A percentile compares a stretch with the other conserved stretches of the same genome.
Conservation (phyloP, 2,797 vertebrate genomes). For the Gouania willdenowi region DNA sequence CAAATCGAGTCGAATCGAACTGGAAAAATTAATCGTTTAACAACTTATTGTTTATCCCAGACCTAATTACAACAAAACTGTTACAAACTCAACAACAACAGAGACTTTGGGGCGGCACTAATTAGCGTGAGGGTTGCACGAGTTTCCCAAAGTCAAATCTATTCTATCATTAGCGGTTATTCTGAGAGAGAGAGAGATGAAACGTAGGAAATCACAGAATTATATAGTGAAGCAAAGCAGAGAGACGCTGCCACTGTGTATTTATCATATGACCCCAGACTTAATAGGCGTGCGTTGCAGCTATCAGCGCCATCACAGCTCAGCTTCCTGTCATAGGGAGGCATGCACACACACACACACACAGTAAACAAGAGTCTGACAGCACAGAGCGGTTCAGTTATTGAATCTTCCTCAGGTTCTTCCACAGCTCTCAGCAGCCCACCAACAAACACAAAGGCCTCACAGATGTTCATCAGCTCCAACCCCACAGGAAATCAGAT, state of each 20-base stretch:
- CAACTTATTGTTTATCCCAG: too few relatives aligned
- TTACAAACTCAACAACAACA: too few relatives aligned
- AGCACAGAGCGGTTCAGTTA: not conserved
- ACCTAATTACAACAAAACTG: too few relatives aligned
- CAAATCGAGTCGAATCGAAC: too few relatives aligned
- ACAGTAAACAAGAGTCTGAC: conserved; percentile 2
- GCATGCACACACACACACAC: conserved; percentile 50
- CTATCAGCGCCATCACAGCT: conserved; percentile 63
- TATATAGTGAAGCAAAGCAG: conserved; percentile 12
- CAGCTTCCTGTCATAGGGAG: conserved; percentile 65
- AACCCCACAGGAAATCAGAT: conserved; percentile 55
- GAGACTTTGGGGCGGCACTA: too few relatives aligned
- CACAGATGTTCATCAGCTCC: conserved; percentile 53
- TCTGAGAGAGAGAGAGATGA: too few relatives aligned
- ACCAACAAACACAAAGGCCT: conserved; percentile 31
- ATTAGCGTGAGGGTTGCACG: too few relatives aligned
- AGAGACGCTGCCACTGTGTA: conserved; percentile 51
- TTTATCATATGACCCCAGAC: conserved; percentile 64
- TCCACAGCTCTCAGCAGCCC: conserved; percentile 1
- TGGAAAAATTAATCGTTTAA: too few relatives aligned
- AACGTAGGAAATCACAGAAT: too few relatives aligned
- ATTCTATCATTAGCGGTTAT: too few relatives aligned
- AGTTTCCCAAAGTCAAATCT: too few relatives aligned
- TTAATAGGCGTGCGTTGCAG: conserved; percentile 55
- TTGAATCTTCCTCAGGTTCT: not conserved